Percentiles rank a stretch among this genome's conserved stretches.
Conservation (phyloP, 2,888 invertebrate genomes). For the Timema podura region DNA sequence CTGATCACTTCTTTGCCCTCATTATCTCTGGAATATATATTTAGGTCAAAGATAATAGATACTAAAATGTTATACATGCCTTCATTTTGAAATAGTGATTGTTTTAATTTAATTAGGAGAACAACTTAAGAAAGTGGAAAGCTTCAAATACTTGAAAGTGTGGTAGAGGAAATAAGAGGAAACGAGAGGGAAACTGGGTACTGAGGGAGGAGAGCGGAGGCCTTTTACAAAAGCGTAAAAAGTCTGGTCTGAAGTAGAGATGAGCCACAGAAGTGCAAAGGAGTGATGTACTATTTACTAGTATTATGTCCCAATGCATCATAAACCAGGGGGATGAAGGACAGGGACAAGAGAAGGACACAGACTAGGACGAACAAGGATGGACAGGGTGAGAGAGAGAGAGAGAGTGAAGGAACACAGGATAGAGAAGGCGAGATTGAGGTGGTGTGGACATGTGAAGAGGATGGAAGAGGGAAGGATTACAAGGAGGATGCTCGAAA, state of each 20-base stretch:
- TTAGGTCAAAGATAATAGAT: background rate
- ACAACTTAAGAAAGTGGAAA: too few species aligned
- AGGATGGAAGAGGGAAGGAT: background rate
- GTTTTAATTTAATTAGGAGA: too few species aligned
- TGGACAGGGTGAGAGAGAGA: slow-evolving; percentile 1
- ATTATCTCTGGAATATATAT: slow-evolving; percentile 47
- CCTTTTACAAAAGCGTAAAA: too few species aligned
- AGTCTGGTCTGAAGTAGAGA: too few species aligned
- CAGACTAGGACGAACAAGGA: background rate
- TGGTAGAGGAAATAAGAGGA: too few species aligned
- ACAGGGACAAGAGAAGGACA: background rate
- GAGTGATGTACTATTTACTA: background rate
- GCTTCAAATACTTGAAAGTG: too few species aligned
- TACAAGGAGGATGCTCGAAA: background rate
- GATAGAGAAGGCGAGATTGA: background rate
- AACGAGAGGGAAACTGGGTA: background rate
- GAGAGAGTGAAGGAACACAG: background rate
- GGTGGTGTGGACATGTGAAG: background rate
- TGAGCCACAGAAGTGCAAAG: too few species aligned
- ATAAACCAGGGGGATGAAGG: background rate
- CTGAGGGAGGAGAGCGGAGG: background rate
- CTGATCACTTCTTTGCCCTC: slow-evolving; percentile 81
- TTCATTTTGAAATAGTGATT: too few species aligned
- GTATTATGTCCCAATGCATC: too few species aligned
- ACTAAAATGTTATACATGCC: too few species aligned